These are phyloP conservation scores for Sakesphorus luctuosus DNA, from an alignment of 2,113 vertebrate species.

Conservation along the genomic window DNA sequence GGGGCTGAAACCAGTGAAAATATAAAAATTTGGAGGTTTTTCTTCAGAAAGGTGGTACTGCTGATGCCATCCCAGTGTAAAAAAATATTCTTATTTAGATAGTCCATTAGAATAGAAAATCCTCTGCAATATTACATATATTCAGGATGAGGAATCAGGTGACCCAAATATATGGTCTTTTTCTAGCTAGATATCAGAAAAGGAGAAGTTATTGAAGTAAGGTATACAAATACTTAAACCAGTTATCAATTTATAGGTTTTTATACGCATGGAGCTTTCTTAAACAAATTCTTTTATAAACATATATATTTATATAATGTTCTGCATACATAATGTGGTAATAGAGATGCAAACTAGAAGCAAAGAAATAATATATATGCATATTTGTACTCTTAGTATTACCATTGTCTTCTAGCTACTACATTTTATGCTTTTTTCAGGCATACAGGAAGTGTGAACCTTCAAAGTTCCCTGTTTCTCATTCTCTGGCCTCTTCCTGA, in stretches of 20 bases:
- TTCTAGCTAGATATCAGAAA: not conserved
- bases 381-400: not conserved
- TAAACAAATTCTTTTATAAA: not conserved
- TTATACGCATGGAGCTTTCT: not conserved
- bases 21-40: not conserved
- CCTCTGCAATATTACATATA: not conserved
- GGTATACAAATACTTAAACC: not conserved
- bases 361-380: not conserved
- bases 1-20: not conserved
- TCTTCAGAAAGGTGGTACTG: not conserved
- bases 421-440: not conserved
- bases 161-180: not conserved
- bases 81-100: not conserved
- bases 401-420: not conserved
- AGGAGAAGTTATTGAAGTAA: not conserved
- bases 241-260: not conserved
- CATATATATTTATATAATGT: not conserved
- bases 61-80: not conserved
- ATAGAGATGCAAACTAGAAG: not conserved
- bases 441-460: not conserved
- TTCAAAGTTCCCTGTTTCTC: not conserved
- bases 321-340: not conserved
- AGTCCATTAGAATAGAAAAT: not conserved
- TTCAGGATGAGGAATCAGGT: not conserved
- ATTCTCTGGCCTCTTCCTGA: not conserved